Evolutionary conservation across 2,888 invertebrate species (phyloP), one percentile per base, ranked within the genome.

Genomic region (Apoda limacodes): DNA sequence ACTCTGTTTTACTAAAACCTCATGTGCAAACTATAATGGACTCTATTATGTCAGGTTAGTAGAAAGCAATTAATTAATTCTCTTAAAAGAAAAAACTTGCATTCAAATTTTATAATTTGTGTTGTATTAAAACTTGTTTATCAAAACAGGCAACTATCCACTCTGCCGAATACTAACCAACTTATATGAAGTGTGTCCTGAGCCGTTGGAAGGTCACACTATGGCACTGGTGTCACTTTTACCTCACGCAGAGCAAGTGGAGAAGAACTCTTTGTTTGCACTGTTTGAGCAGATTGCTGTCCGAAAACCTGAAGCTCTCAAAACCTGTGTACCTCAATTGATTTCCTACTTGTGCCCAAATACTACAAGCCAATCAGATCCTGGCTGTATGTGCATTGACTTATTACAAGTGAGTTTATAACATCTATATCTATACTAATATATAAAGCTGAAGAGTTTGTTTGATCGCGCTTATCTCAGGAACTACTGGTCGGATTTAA

Each of bases 1-100:
- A 95, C 69, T 91, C 94, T 3, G 87, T 88, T 39, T 72, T 95
- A 40, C 75, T 97, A 22, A 91, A 93, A 46, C 89, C 91, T 7
- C 93, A 95, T 63, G 90, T 95, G 30, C 90, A 93, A 45, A 90
- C 92, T 4, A 93, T 96, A 33, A 91, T 96, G 82, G 91, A 92
- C 60, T 94, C 93, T 40, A 91, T 96, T 38, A 88, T 95, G 60
- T 88, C 91, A 53, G 92, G 92, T 89, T n/a, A n/a, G n/a, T n/a
- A n/a, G n/a, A n/a, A n/a, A n/a, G n/a, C n/a, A n/a, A n/a, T n/a
- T n/a, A n/a, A n/a, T n/a, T n/a, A n/a, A n/a, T n/a, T n/a, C n/a
- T n/a, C n/a, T n/a, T n/a, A n/a, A n/a, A n/a, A n/a, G n/a, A n/a
- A n/a, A n/a, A n/a, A n/a, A n/a, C n/a, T n/a, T n/a, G n/a, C n/a